Conservation (phyloP, 2,797 vertebrate species). For the Coilia nasus region DNA sequence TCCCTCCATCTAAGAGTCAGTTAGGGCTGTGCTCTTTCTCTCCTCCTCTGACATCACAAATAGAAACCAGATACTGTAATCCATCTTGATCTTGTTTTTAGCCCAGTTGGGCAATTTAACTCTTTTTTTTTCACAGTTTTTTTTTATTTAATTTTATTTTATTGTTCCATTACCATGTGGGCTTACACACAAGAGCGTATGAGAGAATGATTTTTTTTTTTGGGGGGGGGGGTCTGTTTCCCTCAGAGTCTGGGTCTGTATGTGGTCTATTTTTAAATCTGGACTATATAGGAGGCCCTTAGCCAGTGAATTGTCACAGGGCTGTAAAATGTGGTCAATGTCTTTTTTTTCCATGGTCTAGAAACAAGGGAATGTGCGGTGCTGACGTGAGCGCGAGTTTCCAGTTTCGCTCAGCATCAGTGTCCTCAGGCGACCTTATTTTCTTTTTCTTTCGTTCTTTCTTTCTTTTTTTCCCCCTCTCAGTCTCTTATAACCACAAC, state of each 20-base stretch:
- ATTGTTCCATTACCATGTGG: background rate
- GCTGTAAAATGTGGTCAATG: conserved; percentile 56
- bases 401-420: conserved; percentile 53
- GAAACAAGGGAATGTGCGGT: conserved; percentile 59
- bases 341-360: conserved; percentile 64
- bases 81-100: conserved; percentile 78
- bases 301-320: conserved; percentile 52
- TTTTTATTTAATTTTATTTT: no score
- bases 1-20: conserved; percentile 1
- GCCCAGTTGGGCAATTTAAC: conserved; percentile 55
- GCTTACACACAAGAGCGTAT: background rate
- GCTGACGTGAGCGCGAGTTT: conserved; percentile 66
- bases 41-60: conserved; percentile 65
- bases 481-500: conserved; percentile 29
- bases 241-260: background rate
- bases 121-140: background rate
- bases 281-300: conserved; percentile 47
- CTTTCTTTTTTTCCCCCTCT: conserved; percentile 20
- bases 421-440: conserved; percentile 68
- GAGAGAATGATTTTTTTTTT: background rate
- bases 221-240: background rate
- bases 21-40: conserved; percentile 44
- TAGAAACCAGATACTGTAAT: conserved; percentile 70
- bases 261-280: conserved; percentile 60
- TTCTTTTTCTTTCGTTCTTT: conserved; percentile 39